Conservation (phyloP, 2,113 vertebrate genomes). For the Tympanuchus pallidicinctus region DNA sequence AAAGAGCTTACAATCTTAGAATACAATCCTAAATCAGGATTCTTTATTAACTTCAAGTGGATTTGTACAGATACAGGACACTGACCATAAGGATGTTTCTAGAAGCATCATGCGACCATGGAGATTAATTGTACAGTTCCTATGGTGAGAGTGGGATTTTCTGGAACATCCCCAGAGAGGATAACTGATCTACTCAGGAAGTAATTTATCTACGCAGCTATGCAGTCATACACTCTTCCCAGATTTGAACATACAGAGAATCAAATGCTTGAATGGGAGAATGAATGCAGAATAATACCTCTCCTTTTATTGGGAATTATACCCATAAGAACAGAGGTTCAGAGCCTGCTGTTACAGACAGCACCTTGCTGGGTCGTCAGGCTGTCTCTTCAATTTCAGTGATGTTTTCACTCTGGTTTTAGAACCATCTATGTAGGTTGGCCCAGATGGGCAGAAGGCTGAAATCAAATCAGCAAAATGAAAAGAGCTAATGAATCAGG, state of each 20-base stretch:
- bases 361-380: neutral
- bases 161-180: neutral
- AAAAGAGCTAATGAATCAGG: slow-evolving; percentile 60
- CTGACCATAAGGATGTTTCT: slow-evolving; percentile 6
- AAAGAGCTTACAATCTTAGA: slow-evolving; percentile 20
- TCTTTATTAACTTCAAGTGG: neutral
- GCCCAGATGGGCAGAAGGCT: slow-evolving; percentile 55
- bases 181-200: neutral
- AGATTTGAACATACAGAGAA: neutral
- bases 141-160: accelerated
- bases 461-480: slow-evolving; percentile 61
- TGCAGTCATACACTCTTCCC: neutral
- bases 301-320: neutral
- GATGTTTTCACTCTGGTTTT: slow-evolving; percentile 10
- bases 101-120: neutral
- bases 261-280: neutral
- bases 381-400: neutral
- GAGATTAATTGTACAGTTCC: slow-evolving; percentile 16
- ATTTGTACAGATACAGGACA: neutral
- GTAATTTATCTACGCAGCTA: neutral
- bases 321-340: neutral
- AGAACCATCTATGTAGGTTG: slow-evolving; percentile 10
- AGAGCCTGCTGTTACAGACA: neutral
- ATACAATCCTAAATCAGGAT: slow-evolving; percentile 23
- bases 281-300: neutral